A percentile compares a stretch with the other conserved stretches of the same genome.
phyloP scores from a whole-genome alignment of 2,888 invertebrate genomes.

The Drosophila rubida region DNA sequence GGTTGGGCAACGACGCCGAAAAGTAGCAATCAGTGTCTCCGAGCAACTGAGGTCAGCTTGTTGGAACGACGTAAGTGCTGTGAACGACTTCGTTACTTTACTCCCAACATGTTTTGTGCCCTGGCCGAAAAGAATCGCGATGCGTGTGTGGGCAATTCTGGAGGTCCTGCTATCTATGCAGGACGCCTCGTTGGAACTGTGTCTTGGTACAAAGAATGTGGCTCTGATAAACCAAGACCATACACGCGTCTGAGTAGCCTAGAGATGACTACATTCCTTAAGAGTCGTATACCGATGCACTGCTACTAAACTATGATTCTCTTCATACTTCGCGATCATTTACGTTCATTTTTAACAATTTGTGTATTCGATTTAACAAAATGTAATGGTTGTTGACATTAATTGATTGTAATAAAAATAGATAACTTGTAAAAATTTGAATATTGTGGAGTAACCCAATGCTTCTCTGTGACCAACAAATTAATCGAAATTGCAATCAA shows the following conservation, averaged over 20 bases:
- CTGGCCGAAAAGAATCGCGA: constrained; percentile 49
- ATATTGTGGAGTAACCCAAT: too few species aligned
- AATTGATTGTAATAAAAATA: too few species aligned
- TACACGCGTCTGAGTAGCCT: constrained; percentile 87
- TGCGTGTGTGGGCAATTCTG: constrained; percentile 79
- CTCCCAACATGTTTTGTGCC: constrained; percentile 73
- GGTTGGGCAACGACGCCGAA: constrained; percentile 65
- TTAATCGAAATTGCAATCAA: too few species aligned
- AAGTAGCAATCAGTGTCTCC: constrained; percentile 40
- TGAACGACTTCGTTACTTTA: constrained; percentile 25
- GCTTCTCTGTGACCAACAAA: neutral
- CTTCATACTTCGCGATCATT: neutral
- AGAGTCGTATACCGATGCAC: constrained; percentile 20
- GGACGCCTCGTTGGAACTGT: constrained; percentile 87
- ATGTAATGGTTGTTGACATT: neutral
- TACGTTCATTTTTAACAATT: neutral
- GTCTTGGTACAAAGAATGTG: constrained; percentile 85
- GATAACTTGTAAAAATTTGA: too few species aligned
- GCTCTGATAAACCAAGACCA: constrained; percentile 89
- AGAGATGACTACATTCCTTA: constrained; percentile 35
- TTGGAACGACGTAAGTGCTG: constrained; percentile 38
- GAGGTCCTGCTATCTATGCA: constrained; percentile 67
- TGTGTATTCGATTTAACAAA: too few species aligned
- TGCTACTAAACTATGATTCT: constrained; percentile 8
- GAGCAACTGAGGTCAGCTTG: constrained; percentile 42